Percentiles rank a stretch among this genome's conserved stretches.
Conservation (phyloP, 2,113 vertebrate genomes). For the Plecturocebus donacophilus region DNA sequence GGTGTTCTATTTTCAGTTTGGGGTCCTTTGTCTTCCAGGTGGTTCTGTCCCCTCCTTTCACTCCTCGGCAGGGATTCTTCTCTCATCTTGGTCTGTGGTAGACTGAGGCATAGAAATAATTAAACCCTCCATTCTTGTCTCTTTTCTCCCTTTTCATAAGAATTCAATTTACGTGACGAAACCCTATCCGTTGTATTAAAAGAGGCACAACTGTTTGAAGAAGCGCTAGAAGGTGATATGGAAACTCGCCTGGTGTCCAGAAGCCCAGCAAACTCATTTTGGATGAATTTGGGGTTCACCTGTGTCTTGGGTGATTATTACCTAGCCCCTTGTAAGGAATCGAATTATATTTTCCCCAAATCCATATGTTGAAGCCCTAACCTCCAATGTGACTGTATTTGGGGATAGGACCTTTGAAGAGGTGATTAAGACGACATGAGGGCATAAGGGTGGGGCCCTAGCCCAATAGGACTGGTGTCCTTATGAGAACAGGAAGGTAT, state of each 20-base stretch:
- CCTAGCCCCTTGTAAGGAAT: background rate
- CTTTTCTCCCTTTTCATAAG: background rate
- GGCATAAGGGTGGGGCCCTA: background rate
- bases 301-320: background rate
- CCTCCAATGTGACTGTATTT: background rate
- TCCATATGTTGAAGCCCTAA: background rate
- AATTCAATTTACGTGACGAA: background rate
- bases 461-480: background rate
- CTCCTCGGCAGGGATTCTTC: background rate
- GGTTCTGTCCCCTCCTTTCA: background rate
- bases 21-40: conserved; percentile 22
- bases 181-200: background rate
- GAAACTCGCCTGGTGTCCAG: background rate
- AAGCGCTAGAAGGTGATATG: background rate
- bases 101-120: background rate
- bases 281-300: background rate
- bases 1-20: background rate
- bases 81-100: background rate
- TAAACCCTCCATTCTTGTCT: background rate
- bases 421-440: background rate
- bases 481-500: background rate
- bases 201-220: background rate
- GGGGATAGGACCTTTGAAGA: background rate
- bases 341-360: background rate
- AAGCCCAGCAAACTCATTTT: conserved; percentile 5